These are phyloP conservation scores for Biston stratarius DNA, from an alignment of 2,888 invertebrate genomes.

Conservation along the genomic window DNA sequence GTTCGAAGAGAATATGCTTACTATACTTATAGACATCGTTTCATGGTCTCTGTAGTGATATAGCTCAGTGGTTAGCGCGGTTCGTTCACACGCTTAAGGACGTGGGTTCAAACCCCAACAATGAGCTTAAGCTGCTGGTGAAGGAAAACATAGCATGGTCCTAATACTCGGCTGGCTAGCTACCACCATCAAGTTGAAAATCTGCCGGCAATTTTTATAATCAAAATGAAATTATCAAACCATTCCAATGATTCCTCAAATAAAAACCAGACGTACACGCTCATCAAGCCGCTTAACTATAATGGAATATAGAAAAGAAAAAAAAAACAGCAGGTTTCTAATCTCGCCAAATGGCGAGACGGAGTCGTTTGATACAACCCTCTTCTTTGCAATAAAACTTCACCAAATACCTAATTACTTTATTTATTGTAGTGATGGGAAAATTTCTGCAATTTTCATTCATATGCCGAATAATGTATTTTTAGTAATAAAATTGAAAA, in stretches of 20 bases:
- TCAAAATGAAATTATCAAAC: not conserved
- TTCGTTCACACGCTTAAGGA: too few relatives aligned
- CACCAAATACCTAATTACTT: constrained; percentile 39
- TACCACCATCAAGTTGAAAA: too few relatives aligned
- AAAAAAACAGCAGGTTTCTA: constrained; percentile 32
- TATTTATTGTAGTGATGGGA: constrained; percentile 26
- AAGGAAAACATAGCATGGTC: too few relatives aligned
- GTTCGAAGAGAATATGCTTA: too few relatives aligned
- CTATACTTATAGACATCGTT: too few relatives aligned
- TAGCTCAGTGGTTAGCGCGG: too few relatives aligned
- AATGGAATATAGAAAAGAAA: constrained; percentile 30
- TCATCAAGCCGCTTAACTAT: constrained; percentile 26
- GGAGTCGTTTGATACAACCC: constrained; percentile 35
- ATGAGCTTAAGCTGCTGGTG: too few relatives aligned
- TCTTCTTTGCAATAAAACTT: constrained; percentile 35
- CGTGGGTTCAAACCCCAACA: too few relatives aligned
- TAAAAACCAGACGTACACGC: constrained; percentile 6
- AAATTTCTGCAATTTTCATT: not conserved
- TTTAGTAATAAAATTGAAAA: too few relatives aligned
- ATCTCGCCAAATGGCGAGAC: constrained; percentile 32
- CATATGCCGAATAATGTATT: too few relatives aligned
- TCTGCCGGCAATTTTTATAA: not conserved
- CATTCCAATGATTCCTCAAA: not conserved
- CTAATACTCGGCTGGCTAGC: too few relatives aligned
- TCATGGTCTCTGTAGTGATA: too few relatives aligned